Base-by-base conservation (phyloP, 1,140 invertebrate genomes). In the Aphelenchoides besseyi region DNA sequence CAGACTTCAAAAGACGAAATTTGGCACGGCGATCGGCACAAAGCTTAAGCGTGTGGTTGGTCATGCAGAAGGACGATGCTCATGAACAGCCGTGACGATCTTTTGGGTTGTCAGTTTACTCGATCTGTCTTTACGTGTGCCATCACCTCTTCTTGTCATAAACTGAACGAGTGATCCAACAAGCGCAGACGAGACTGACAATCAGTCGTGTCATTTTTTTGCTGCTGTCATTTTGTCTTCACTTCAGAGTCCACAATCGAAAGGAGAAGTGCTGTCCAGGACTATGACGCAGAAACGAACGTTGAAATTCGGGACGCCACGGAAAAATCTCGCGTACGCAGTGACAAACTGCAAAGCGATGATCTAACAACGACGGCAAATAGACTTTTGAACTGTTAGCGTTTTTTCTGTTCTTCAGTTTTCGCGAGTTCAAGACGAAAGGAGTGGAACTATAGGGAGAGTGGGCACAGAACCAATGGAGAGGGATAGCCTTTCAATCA, bases 401-500 rank as follows among this genome's bases (percentile, higher is more conserved):
- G 41, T 48, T 16, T 48, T 48, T 48, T 12, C 41, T 12, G 12
- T 23, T 48, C 41, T 48, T 23, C 41, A 16, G 12, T 23, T 48
- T 23, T 23, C 12, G 12, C 12, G 41, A 23, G 41, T 48, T 48
- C 41, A 12, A 23, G 23, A 48, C 41, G 41, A 48, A 48, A 48
- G 12, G 23, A 23, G 41, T 23, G 41, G 41, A n/a, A n/a, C n/a
- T 23, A 12, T 12, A 23, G 12, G 41, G 41, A 16, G 41, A 48
- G 41, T 12, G 23, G 41, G 41, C 41, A 23, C 12, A 48, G 41
- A 48, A 48, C n/a, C n/a, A n/a, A n/a, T n/a, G 23, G 23, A 48
- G 41, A 48, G 41, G 41, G 41, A 48, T 48, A 48, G 41, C 41
- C 41, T 48, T 48, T 48, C 41, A 48, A 48, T 48, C 41, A 48